Percentiles rank a stretch among this genome's conserved stretches.
Evolutionary conservation across 2,888 invertebrate genomes (phyloP).

Genomic region (Melanchra persicariae): DNA sequence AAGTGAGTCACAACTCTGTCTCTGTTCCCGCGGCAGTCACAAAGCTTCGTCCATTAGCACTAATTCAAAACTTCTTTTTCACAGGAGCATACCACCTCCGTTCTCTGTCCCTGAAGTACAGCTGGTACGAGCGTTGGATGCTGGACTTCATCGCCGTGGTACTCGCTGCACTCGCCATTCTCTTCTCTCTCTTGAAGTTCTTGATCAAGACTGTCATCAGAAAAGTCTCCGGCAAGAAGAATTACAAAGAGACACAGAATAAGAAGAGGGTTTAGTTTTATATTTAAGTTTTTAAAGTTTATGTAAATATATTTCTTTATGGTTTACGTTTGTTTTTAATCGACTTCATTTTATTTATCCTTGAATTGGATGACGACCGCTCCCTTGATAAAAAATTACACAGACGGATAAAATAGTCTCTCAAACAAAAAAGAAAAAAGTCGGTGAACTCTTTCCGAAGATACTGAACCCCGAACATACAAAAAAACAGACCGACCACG

Average conservation of each 20-base stretch:
- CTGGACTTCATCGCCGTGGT: constrained; percentile 43
- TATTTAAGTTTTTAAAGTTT: neutral
- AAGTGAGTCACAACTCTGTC: too few relatives aligned
- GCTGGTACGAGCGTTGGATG: constrained; percentile 62
- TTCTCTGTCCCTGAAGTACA: constrained; percentile 54
- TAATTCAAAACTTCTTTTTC: neutral
- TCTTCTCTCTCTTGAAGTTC: constrained; percentile 16
- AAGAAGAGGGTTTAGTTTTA: constrained; percentile 18
- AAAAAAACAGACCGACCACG: too few relatives aligned
- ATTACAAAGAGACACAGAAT: constrained; percentile 1
- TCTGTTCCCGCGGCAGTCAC: too few relatives aligned
- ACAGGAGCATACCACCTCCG: constrained; percentile 63
- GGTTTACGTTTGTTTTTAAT: neutral
- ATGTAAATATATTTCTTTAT: neutral
- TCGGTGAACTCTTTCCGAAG: too few relatives aligned
- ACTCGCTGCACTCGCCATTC: constrained; percentile 2
- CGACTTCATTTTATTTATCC: neutral
- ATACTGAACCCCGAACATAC: too few relatives aligned
- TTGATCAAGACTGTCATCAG: constrained; percentile 13
- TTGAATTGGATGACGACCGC: neutral
- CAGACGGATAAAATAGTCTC: too few relatives aligned
- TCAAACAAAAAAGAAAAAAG: too few relatives aligned
- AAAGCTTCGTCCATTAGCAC: too few relatives aligned
- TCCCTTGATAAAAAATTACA: too few relatives aligned
- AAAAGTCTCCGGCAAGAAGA: constrained; percentile 42